Evolutionary conservation across 2,888 invertebrate genomes (phyloP), one percentile per base, ranked within the genome.

Genomic region (Idaea biselata): DNA sequence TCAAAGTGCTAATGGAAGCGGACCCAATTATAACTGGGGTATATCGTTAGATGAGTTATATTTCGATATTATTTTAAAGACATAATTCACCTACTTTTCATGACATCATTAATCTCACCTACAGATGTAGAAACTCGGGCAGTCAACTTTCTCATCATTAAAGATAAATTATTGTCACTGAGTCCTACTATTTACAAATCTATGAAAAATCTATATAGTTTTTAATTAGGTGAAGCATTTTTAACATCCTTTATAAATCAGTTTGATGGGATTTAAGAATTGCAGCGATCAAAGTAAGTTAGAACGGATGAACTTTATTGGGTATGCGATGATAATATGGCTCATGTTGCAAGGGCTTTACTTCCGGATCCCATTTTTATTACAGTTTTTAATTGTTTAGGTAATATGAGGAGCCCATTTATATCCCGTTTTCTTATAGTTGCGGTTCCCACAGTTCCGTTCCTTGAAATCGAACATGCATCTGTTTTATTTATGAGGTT

Each of bases 261-360:
- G 11, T 44, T 44, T 56, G 11, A 56, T 11, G 56, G 7, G 7
- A 18, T 56, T 25, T 16, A 55, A 54, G 33, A 31, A 60, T 72
- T 69, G 66, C 64, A 69, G 72, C 78, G 82, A 86, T 86, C 83
- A 86, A 86, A 85, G 80, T 80, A 80, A 77, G 72, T 17, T 18
- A 68, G 68, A 75, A 75, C 79, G 79, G 77, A 81, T 73, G 79
- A 75, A 76, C 79, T 85, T 84, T 83, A 81, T 84, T 82, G 25
- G 25, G 25, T 25, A 76, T 74, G 72, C 56, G 55, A 75, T 18
- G 57, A 18, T 25, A 25, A 25, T 25, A n/a, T 31, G 58, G 60
- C 44, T 63, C 58, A 58, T 31, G 58, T 58, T 59, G 59, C 59
- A 31, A 16, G 58, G 56, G 16, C 18, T 18, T 16, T 56, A 14